A percentile compares a stretch with the other conserved stretches of the same genome.
These are phyloP conservation scores for Miopithecus talapoin DNA, from an alignment of 2,797 vertebrate genomes.

Conservation along the genomic window DNA sequence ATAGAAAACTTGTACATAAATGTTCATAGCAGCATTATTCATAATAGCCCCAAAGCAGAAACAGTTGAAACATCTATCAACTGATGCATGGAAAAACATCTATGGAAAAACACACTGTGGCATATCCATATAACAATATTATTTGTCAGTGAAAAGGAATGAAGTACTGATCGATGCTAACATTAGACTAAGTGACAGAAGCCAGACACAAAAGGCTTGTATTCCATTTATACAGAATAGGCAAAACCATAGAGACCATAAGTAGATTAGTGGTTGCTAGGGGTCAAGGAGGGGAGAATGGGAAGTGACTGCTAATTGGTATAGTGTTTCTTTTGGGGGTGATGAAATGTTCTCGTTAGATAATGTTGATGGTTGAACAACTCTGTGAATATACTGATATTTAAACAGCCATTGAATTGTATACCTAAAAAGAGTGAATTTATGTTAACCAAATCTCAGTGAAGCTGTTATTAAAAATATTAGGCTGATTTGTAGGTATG, in stretches of 20 bases:
- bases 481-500: not conserved
- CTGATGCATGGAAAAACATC: slow-evolving; percentile 11
- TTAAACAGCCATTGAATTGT: not conserved
- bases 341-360: slow-evolving; percentile 30
- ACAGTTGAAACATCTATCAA: not conserved
- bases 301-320: not conserved
- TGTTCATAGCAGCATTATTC: not conserved
- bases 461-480: not conserved
- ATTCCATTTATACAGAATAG: not conserved
- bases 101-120: not conserved
- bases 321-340: not conserved
- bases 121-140: slow-evolving; percentile 14
- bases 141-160: slow-evolving; percentile 17
- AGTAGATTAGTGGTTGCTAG: not conserved
- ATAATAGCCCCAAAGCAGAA: slow-evolving; percentile 7
- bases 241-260: not conserved
- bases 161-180: not conserved
- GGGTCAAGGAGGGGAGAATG: not conserved
- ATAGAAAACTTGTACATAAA: not conserved
- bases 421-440: slow-evolving; percentile 27
- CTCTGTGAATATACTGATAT: not conserved
- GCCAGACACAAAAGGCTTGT: not conserved
- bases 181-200: slow-evolving; percentile 12
- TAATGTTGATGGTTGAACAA: not conserved
- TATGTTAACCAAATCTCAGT: slow-evolving; percentile 14